These are phyloP conservation scores for Lepus oiostolus DNA, from an alignment of 2,797 vertebrate species.

Conservation along the genomic window DNA sequence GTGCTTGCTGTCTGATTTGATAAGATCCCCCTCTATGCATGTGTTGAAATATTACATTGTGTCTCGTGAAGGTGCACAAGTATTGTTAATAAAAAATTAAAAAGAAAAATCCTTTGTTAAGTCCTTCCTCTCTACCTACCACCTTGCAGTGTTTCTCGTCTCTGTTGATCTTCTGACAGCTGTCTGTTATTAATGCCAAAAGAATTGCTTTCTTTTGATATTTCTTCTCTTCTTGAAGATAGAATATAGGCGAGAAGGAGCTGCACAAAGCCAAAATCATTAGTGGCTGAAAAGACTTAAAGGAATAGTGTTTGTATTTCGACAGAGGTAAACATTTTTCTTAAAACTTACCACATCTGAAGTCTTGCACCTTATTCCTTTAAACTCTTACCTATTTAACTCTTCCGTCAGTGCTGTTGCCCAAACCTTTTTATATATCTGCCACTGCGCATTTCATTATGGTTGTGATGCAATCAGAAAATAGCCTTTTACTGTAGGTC, in stretches of 20 bases:
- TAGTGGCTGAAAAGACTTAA: neutral
- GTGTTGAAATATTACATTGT: too few relatives aligned
- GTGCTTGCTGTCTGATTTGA: too few relatives aligned
- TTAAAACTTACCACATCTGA: neutral
- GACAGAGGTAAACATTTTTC: neutral
- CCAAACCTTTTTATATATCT: neutral
- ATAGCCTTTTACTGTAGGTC: slow-evolving; percentile 54
- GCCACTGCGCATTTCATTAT: neutral
- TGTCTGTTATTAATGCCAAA: neutral
- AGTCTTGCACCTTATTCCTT: too few relatives aligned
- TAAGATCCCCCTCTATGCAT: too few relatives aligned
- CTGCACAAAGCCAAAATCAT: neutral
- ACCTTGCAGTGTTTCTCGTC: neutral
- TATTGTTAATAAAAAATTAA: too few relatives aligned
- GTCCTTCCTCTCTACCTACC: neutral
- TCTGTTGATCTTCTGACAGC: neutral
- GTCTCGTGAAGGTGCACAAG: too few relatives aligned
- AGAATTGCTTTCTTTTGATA: slow-evolving; percentile 31
- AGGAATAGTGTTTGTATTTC: neutral
- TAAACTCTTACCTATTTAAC: neutral
- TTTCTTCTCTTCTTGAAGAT: slow-evolving; percentile 43
- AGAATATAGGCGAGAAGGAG: neutral
- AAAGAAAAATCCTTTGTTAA: neutral
- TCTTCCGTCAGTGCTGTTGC: neutral
- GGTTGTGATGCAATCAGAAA: slow-evolving; percentile 47